These are phyloP conservation scores for Pseudoips prasinana DNA, from an alignment of 2,888 invertebrate species.

Conservation along the genomic window DNA sequence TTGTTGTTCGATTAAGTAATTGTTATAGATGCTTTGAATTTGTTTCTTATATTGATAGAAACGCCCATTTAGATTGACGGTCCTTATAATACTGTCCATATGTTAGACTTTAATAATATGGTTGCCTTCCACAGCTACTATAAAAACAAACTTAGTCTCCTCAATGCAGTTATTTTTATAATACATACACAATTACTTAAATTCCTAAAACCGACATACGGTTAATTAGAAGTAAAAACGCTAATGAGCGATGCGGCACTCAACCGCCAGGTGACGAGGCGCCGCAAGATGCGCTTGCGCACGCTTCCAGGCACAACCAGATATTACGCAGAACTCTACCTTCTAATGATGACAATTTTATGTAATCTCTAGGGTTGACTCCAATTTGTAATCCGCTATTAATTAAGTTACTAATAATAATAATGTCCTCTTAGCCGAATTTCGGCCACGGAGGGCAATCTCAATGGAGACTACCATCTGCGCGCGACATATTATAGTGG, in stretches of 20 bases:
- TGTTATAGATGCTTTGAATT: too few species aligned
- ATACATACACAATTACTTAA: conserved; percentile 16
- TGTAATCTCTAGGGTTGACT: neutral
- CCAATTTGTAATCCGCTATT: neutral
- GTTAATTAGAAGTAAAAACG: conserved; percentile 29
- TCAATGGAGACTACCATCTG: too few species aligned
- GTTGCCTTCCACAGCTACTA: too few species aligned
- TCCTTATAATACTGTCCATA: too few species aligned
- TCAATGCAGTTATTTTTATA: conserved; percentile 17
- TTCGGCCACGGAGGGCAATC: too few species aligned
- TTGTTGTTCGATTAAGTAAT: too few species aligned
- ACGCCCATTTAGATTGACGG: too few species aligned
- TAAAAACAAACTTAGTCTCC: too few species aligned
- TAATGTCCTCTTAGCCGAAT: too few species aligned
- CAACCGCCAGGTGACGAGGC: conserved; percentile 17
- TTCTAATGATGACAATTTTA: conserved; percentile 11
- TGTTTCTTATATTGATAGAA: too few species aligned
- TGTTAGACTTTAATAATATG: too few species aligned
- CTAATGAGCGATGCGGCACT: conserved; percentile 20
- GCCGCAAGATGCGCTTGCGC: conserved; percentile 11
- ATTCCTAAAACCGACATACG: conserved; percentile 9
- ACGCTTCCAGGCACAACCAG: conserved; percentile 16
- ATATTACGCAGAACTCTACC: conserved; percentile 29
- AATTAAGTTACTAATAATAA: neutral
- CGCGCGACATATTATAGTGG: too few species aligned